phyloP scores from a whole-genome alignment of 2,888 invertebrate species.

The Cerceris ruficornis region DNA sequence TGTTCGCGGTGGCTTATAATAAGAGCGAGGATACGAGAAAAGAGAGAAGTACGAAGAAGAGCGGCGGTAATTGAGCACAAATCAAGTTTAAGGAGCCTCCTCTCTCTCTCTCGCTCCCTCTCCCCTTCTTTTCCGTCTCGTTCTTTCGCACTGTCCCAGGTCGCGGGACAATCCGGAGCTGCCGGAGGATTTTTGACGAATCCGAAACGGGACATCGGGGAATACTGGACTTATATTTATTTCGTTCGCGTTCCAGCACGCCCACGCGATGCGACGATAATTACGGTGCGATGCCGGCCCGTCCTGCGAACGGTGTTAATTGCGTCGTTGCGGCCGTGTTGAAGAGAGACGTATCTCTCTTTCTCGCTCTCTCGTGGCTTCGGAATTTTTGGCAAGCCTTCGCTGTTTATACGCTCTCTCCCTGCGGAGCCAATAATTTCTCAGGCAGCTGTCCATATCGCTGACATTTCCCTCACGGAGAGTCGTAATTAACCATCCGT shows the following conservation, averaged over 20 bases:
- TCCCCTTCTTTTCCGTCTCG: neutral
- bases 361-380: neutral
- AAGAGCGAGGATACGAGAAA: conserved; percentile 53
- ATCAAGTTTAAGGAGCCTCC: conserved; percentile 80
- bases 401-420: conserved; percentile 40
- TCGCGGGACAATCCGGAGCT: conserved; percentile 31
- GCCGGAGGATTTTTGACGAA: conserved; percentile 55
- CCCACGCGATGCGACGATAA: conserved; percentile 59
- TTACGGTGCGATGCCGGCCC: conserved; percentile 37
- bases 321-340: conserved; percentile 48
- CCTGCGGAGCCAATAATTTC: conserved; percentile 46
- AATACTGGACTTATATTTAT: conserved; percentile 51
- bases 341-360: conserved; percentile 28
- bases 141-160: too few relatives aligned
- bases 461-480: conserved; percentile 26
- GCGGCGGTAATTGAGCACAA: conserved; percentile 81
- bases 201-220: conserved; percentile 20
- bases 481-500: conserved; percentile 56
- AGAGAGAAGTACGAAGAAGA: conserved; percentile 57
- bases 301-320: conserved; percentile 62
- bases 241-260: conserved; percentile 47
- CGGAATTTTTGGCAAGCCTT: conserved; percentile 56
- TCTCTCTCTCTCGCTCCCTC: conserved; percentile 1
- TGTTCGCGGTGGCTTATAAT: conserved; percentile 63
- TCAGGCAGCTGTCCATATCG: conserved; percentile 45